Evolutionary conservation across 2,797 vertebrate species (phyloP).

Genomic region (Gallinago nigripennis): DNA sequence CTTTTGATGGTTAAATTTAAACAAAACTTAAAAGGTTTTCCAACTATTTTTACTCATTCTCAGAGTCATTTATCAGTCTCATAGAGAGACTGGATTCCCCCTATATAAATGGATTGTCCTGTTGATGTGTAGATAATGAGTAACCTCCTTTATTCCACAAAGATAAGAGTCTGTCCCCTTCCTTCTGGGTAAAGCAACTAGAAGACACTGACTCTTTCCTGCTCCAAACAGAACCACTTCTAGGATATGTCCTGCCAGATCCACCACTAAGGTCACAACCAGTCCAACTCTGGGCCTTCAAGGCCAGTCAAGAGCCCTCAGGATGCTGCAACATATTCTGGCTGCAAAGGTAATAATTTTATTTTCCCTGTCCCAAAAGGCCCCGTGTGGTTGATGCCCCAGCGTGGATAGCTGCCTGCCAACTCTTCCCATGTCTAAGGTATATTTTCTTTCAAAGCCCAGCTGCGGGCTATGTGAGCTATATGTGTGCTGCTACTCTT

Average conservation of each 20-base stretch:
- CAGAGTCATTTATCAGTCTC: slow-evolving; percentile 32
- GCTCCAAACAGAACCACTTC: not conserved
- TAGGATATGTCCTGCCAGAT: not conserved
- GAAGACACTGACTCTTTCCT: not conserved
- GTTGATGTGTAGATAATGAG: not conserved
- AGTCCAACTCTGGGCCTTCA: accelerated
- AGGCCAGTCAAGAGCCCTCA: not conserved
- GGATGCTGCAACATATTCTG: not conserved
- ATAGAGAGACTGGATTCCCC: not conserved
- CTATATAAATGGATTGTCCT: not conserved
- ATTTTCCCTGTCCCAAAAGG: not conserved
- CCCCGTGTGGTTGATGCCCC: accelerated
- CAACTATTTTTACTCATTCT: slow-evolving; percentile 54
- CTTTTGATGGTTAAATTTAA: slow-evolving; percentile 58
- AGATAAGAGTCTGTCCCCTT: not conserved
- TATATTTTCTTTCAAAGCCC: not conserved
- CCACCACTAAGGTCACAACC: not conserved
- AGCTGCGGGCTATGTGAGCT: not conserved
- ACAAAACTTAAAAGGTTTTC: slow-evolving; percentile 70
- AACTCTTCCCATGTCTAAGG: not conserved
- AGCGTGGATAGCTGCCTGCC: not conserved
- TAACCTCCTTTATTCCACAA: not conserved
- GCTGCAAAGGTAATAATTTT: not conserved
- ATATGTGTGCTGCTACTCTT: not conserved
- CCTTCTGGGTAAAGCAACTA: not conserved